phyloP scores from a whole-genome alignment of 1,140 invertebrate genomes.

The Drepana arcuata region DNA sequence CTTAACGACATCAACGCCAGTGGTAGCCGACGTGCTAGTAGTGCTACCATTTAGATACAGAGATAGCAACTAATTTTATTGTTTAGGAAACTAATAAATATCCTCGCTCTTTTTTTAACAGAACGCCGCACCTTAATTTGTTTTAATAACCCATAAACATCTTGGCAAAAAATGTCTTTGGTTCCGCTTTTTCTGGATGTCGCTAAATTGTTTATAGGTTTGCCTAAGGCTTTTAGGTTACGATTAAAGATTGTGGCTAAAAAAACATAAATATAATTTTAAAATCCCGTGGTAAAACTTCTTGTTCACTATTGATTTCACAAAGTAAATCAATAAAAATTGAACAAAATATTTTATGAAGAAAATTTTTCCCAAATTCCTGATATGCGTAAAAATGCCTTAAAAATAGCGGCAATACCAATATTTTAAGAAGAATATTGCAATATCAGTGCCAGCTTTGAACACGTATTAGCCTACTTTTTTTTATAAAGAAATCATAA shows the following conservation, averaged over 20 bases:
- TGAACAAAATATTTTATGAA: too few relatives aligned
- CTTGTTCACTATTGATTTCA: too few relatives aligned
- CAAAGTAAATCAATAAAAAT: too few relatives aligned
- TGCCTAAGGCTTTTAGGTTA: not conserved
- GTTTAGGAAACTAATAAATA: conserved; percentile 54
- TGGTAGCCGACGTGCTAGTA: conserved; percentile 24
- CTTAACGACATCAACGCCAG: conserved; percentile 31
- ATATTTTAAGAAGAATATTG: too few relatives aligned
- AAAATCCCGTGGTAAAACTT: too few relatives aligned
- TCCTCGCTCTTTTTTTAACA: conserved; percentile 26
- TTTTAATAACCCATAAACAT: conserved; percentile 52
- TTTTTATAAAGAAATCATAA: too few relatives aligned
- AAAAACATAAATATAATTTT: not conserved
- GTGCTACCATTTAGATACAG: conserved; percentile 37
- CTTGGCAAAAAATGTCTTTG: conserved; percentile 31
- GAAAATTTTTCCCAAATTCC: too few relatives aligned
- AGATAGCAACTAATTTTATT: conserved; percentile 50
- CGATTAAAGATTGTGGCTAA: not conserved
- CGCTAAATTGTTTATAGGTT: conserved; percentile 15
- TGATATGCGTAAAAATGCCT: too few relatives aligned
- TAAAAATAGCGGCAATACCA: too few relatives aligned
- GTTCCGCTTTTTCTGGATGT: conserved; percentile 39
- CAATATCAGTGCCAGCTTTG: too few relatives aligned
- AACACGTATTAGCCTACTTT: too few relatives aligned
- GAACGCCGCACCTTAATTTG: conserved; percentile 41